phyloP scores from a whole-genome alignment of 92 coral and sea anemone genomes.

The Actinostola sp. region DNA sequence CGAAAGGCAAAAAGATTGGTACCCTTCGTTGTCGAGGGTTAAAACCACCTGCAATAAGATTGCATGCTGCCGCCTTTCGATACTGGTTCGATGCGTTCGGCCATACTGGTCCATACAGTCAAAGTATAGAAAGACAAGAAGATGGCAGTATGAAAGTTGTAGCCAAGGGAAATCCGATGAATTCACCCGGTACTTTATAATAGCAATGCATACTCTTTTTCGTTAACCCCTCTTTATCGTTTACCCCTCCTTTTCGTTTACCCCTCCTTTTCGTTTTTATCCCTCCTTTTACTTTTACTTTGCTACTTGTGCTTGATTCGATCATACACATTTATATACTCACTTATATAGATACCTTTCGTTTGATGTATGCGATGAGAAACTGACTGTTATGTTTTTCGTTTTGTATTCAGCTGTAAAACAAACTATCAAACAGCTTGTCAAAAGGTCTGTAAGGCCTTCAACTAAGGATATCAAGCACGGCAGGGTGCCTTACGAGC shows the following conservation, averaged over 20 bases:
- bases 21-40: conserved; percentile 36
- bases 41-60: conserved; percentile 45
- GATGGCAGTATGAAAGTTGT: conserved; percentile 29
- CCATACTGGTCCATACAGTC: conserved; percentile 42
- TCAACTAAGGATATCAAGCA: conserved; percentile 21
- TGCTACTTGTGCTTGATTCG: not conserved
- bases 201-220: no score
- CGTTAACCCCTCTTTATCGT: no score
- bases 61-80: conserved; percentile 34
- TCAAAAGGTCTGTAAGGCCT: conserved; percentile 40
- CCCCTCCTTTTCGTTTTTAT: no score
- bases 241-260: no score
- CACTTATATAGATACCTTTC: not conserved
- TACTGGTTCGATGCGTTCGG: conserved; percentile 56
- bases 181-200: conserved; percentile 50
- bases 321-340: not conserved
- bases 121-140: conserved; percentile 8
- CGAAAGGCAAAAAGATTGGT: conserved; percentile 41
- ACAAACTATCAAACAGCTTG: conserved; percentile 42
- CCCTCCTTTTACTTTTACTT: not conserved
- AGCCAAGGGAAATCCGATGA: conserved; percentile 49
- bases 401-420: conserved; percentile 30
- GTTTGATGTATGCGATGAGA: not conserved
- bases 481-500: conserved; percentile 46
- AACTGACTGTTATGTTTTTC: not conserved